phyloP scores from a whole-genome alignment of 2,797 vertebrate species.

The Helicolenus hilgendorfi region DNA sequence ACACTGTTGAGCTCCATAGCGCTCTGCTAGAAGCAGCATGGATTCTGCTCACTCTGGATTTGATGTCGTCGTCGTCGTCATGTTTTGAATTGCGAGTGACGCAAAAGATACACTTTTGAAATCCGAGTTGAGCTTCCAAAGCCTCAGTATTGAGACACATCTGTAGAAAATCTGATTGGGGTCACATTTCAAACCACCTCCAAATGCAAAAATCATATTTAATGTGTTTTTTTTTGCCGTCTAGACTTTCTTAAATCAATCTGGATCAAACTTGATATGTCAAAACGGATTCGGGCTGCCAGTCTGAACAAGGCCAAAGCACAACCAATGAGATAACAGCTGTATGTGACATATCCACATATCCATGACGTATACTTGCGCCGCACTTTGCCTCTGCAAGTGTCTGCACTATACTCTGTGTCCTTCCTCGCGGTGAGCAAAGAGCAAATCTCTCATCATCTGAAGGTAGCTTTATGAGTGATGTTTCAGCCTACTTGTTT shows the following conservation, averaged over 20 bases:
- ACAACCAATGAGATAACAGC: background rate
- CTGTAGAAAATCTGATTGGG: background rate
- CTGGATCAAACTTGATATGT: no score
- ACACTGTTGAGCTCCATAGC: no score
- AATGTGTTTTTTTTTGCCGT: background rate
- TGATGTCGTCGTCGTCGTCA: background rate
- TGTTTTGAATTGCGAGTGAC: background rate
- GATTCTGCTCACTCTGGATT: background rate
- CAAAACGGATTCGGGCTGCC: background rate
- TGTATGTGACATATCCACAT: background rate
- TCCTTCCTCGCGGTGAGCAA: background rate
- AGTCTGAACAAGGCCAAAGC: background rate
- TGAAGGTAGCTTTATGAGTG: conserved; percentile 18
- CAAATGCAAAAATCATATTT: background rate
- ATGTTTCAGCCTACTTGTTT: conserved; percentile 55
- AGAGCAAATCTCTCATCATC: background rate
- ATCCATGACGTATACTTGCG: background rate
- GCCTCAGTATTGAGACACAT: background rate
- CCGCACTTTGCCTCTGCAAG: background rate
- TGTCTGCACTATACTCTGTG: background rate
- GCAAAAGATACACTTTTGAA: background rate
- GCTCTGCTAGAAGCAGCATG: no score
- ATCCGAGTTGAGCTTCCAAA: background rate
- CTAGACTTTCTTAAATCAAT: background rate
- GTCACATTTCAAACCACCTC: background rate